Evolutionary conservation across 2,113 vertebrate genomes (phyloP).

Genomic region (Leucopternis melanops): DNA sequence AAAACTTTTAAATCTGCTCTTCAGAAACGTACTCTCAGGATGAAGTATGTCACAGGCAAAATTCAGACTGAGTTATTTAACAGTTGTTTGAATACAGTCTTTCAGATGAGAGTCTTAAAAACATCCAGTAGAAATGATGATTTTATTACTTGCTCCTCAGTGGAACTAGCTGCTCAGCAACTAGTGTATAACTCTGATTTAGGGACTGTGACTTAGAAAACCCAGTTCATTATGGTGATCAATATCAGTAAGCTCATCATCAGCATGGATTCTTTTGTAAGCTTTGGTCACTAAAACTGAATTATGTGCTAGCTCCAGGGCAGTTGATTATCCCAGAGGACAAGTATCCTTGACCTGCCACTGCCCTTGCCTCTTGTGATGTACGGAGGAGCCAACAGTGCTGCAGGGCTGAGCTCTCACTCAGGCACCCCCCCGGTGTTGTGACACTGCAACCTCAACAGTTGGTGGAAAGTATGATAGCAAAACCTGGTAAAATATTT

Average conservation of each 20-base stretch:
- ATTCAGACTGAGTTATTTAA: neutral
- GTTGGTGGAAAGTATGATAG: neutral
- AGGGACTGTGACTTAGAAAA: neutral
- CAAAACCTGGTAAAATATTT: neutral
- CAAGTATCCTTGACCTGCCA: neutral
- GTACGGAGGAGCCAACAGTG: neutral
- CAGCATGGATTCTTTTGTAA: neutral
- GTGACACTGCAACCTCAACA: neutral
- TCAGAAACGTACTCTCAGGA: neutral
- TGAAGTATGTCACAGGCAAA: neutral
- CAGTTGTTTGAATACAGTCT: neutral
- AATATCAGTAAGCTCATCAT: neutral
- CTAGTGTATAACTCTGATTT: neutral
- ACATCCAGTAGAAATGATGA: neutral
- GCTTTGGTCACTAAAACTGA: slow-evolving; percentile 7
- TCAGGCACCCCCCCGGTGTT: neutral
- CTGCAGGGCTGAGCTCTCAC: neutral
- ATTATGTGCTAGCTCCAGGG: neutral
- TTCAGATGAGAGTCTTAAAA: neutral
- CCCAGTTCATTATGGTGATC: neutral
- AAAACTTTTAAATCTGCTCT: neutral
- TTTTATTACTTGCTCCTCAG: neutral
- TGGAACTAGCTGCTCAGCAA: neutral
- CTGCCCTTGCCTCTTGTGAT: neutral
- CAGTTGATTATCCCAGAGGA: neutral